Conservation (phyloP, 92 coral and sea anemone genomes). For the Virgularia gustaviana region DNA sequence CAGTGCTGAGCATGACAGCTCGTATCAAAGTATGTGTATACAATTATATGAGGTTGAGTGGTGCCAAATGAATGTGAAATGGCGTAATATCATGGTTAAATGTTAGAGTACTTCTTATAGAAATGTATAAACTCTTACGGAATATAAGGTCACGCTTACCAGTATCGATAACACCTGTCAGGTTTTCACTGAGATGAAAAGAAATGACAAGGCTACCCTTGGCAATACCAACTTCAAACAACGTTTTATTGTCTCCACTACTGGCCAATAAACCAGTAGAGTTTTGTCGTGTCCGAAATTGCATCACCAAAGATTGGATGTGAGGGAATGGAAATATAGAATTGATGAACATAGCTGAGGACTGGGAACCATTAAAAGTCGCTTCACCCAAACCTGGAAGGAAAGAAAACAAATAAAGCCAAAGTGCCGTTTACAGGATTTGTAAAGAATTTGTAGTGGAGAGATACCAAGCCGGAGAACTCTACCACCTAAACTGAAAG, state of each 20-base stretch:
- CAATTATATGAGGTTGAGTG: no score
- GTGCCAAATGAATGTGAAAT: no score
- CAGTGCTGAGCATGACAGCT: no score
- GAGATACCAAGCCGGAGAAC: no score
- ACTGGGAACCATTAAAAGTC: constrained; percentile 70
- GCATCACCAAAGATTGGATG: constrained; percentile 5
- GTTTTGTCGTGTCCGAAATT: constrained; percentile 66
- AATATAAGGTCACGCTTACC: constrained; percentile 67
- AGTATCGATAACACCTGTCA: constrained; percentile 45
- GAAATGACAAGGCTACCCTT: constrained; percentile 47
- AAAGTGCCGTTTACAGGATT: no score
- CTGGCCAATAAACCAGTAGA: constrained; percentile 48
- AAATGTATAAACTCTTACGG: no score
- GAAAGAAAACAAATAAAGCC: background rate
- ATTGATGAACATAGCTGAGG: constrained; percentile 52
- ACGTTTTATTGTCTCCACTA: constrained; percentile 24
- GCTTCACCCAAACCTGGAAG: constrained; percentile 67
- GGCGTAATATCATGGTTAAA: no score
- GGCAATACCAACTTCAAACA: constrained; percentile 51
- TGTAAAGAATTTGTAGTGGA: no score
- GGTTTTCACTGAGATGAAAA: constrained; percentile 49
- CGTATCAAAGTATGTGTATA: no score
- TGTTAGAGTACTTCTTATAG: no score
- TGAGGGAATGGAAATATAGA: constrained; percentile 11
- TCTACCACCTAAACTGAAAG: no score